phyloP scores from a whole-genome alignment of 2,113 vertebrate genomes.

The Mobula birostris region DNA sequence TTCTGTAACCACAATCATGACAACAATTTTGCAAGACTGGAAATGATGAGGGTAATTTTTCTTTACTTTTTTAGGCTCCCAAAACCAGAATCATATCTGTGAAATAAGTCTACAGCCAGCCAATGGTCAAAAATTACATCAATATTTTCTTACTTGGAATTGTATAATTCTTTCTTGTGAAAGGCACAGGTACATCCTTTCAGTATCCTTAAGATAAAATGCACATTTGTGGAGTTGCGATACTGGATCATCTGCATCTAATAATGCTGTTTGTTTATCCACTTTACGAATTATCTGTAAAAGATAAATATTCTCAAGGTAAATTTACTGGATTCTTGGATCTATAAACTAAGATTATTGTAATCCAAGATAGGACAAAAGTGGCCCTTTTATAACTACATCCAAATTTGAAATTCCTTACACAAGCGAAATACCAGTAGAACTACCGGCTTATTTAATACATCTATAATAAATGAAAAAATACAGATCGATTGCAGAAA shows the following conservation, averaged over 20 bases:
- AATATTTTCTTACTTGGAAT: constrained; percentile 79
- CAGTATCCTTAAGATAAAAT: constrained; percentile 99
- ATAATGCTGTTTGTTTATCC: constrained; percentile 93
- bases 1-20: neutral
- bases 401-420: neutral
- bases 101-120: neutral
- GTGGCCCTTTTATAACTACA: neutral
- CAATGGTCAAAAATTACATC: neutral
- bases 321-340: neutral
- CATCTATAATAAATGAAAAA: neutral
- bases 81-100: neutral
- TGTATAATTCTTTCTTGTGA: constrained; percentile 99
- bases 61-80: neutral
- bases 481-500: neutral
- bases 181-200: constrained; percentile 99
- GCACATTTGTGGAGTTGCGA: constrained; percentile 99
- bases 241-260: constrained; percentile 96
- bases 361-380: neutral
- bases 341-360: neutral
- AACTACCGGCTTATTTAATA: neutral
- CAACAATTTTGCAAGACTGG: neutral
- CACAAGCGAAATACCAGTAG: neutral
- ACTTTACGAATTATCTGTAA: constrained; percentile 95
- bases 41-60: neutral
- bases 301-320: constrained; percentile 13